phyloP scores from a whole-genome alignment of 64 coral and sea anemone genomes.

The Cladopsammia gracilis region DNA sequence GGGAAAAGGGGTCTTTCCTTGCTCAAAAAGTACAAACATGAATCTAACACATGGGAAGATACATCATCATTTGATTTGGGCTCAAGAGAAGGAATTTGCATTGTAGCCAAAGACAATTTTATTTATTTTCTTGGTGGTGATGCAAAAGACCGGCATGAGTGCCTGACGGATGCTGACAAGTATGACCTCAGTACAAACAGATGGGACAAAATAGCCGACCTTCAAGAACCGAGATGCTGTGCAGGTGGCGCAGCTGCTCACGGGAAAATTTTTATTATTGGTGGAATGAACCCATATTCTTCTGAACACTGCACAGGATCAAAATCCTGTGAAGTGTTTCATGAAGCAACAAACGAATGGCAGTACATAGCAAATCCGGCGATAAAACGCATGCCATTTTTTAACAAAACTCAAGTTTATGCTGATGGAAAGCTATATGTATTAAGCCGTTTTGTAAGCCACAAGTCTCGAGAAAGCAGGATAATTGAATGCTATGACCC shows the following conservation, averaged over 20 bases:
- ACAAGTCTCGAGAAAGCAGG: not conserved
- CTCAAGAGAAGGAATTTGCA: not conserved
- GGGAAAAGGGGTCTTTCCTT: not conserved
- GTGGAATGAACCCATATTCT: not conserved
- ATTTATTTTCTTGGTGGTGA: not conserved
- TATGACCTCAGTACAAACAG: not conserved
- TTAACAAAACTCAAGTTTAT: not conserved
- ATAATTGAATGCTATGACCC: slow-evolving; percentile 13
- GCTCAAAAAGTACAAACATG: not conserved
- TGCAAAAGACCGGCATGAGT: not conserved
- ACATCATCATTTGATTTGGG: slow-evolving; percentile 1
- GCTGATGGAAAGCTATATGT: not conserved
- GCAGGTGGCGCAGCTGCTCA: not conserved
- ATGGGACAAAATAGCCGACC: not conserved
- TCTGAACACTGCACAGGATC: not conserved
- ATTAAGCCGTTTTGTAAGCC: not conserved
- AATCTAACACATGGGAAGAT: not conserved
- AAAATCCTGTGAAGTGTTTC: not conserved
- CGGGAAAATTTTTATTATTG: not conserved
- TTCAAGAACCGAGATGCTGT: not conserved
- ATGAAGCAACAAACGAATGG: not conserved
- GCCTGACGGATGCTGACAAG: not conserved
- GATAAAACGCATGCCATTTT: no score
- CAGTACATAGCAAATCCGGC: not conserved
- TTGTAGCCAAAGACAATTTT: slow-evolving; percentile 3